These are phyloP conservation scores for Drosophila pseudoobscura DNA, from an alignment of 1,140 invertebrate genomes.

Conservation along the genomic window DNA sequence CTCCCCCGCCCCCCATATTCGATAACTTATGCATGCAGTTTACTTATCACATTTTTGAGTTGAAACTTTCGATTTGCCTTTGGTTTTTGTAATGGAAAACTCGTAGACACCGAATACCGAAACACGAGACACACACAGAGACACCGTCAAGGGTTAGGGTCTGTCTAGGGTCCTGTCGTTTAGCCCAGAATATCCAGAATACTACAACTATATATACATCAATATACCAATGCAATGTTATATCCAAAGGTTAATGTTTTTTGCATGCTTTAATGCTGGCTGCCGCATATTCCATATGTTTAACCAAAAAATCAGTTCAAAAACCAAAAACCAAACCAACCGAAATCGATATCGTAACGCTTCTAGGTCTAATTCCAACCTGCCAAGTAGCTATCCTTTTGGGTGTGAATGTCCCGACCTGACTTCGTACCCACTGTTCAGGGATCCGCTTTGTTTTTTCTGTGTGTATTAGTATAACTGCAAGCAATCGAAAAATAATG, in stretches of 20 bases:
- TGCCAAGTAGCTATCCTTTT: slow-evolving; percentile 17
- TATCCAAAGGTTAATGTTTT: slow-evolving; percentile 45
- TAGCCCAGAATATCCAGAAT: slow-evolving; percentile 15
- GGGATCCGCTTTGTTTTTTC: slow-evolving; percentile 10
- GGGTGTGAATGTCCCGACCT: slow-evolving; percentile 59
- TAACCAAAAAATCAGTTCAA: slow-evolving; percentile 5
- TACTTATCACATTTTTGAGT: slow-evolving; percentile 48
- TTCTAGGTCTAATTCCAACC: slow-evolving; percentile 45
- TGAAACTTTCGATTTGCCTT: slow-evolving; percentile 45
- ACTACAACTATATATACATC: neutral
- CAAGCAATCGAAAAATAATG: slow-evolving; percentile 18
- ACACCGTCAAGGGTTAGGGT: slow-evolving; percentile 39
- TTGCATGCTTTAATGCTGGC: slow-evolving; percentile 81
- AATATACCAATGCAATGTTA: slow-evolving; percentile 15
- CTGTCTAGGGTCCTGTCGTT: slow-evolving; percentile 19
- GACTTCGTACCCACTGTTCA: slow-evolving; percentile 33
- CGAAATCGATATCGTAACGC: slow-evolving; percentile 29
- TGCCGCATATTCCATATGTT: slow-evolving; percentile 62
- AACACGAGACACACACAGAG: slow-evolving; percentile 39
- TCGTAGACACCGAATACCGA: slow-evolving; percentile 57
- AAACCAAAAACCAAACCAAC: slow-evolving; percentile 21
- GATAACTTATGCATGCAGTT: slow-evolving; percentile 68
- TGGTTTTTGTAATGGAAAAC: slow-evolving; percentile 53
- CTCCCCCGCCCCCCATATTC: slow-evolving; percentile 14
- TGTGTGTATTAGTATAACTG: slow-evolving; percentile 6